phyloP scores from a whole-genome alignment of 1,140 invertebrate species.

The Pollicipes pollicipes region DNA sequence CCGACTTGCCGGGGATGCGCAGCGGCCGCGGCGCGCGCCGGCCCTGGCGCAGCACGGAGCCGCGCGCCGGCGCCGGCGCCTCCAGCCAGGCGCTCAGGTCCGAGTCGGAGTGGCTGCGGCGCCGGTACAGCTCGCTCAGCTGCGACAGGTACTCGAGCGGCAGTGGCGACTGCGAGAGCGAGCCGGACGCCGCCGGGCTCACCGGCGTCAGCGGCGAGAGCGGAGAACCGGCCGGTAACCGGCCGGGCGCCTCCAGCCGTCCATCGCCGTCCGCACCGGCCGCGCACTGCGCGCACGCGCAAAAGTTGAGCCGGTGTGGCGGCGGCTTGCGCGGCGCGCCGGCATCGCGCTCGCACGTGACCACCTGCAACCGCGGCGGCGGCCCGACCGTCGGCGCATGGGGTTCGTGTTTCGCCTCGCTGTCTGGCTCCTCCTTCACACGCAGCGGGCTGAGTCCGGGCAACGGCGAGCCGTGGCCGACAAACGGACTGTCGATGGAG shows the following conservation, averaged over 20 bases:
- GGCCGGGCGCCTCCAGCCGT: conserved; percentile 22
- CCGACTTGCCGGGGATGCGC: conserved; percentile 28
- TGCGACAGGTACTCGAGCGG: conserved; percentile 5
- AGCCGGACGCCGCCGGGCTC: conserved; percentile 29
- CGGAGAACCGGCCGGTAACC: conserved; percentile 27
- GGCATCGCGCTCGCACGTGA: conserved; percentile 19
- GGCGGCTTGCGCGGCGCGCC: background rate
- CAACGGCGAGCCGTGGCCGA: conserved; percentile 33
- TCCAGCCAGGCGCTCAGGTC: conserved; percentile 34
- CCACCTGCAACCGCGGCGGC: conserved; percentile 20
- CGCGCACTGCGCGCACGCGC: conserved; percentile 22
- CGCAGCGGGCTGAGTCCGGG: conserved; percentile 39
- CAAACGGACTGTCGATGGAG: conserved; percentile 27
- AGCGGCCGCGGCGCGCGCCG: conserved; percentile 25
- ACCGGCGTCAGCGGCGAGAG: conserved; percentile 52
- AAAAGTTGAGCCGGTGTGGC: background rate
- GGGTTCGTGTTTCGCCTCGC: conserved; percentile 28
- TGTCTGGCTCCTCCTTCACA: conserved; percentile 26
- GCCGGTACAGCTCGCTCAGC: conserved; percentile 10
- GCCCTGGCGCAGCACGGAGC: conserved; percentile 18
- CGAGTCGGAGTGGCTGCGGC: conserved; percentile 52
- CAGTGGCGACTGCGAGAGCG: background rate
- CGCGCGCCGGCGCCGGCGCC: conserved; percentile 9
- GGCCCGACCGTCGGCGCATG: conserved; percentile 16
- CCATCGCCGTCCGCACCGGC: conserved; percentile 12